Evolutionary conservation across 2,113 vertebrate genomes (phyloP).

Genomic region (Rhynchomys soricoides): DNA sequence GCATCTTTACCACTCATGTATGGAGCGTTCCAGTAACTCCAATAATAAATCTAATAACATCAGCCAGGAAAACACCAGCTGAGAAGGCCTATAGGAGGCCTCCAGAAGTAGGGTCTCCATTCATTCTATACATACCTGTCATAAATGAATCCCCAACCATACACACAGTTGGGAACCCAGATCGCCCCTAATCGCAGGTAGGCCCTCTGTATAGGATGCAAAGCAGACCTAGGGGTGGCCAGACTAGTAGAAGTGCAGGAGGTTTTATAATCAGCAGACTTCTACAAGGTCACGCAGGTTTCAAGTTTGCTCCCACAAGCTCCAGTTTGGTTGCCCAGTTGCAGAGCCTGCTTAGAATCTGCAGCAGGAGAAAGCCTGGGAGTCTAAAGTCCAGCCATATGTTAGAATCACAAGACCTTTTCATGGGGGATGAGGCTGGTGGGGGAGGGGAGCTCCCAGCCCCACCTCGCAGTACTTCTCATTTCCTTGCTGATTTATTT

Average conservation of each 20-base stretch:
- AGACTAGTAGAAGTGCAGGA: background rate
- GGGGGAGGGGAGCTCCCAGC: background rate
- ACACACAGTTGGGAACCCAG: background rate
- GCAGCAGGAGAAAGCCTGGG: background rate
- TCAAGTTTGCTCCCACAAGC: constrained; percentile 26
- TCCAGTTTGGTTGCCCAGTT: constrained; percentile 45
- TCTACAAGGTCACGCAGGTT: background rate
- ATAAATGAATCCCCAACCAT: background rate
- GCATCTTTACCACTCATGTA: constrained; percentile 64
- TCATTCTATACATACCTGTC: constrained; percentile 41
- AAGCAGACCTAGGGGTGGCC: background rate
- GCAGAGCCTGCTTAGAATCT: constrained; percentile 13
- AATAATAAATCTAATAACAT: constrained; percentile 38
- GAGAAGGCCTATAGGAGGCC: background rate
- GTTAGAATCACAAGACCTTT: constrained; percentile 29
- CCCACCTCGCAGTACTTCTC: background rate
- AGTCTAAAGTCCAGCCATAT: constrained; percentile 1
- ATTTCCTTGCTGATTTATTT: constrained; percentile 27
- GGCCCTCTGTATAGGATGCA: background rate
- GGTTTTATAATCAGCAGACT: background rate
- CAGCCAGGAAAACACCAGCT: constrained; percentile 76
- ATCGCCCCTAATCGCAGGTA: background rate
- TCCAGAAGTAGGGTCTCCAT: background rate
- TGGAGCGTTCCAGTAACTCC: constrained; percentile 68
- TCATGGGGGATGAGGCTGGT: background rate